Conservation (phyloP, 35 echinoderm and acorn worm genomes). For the Anneissia japonica region DNA sequence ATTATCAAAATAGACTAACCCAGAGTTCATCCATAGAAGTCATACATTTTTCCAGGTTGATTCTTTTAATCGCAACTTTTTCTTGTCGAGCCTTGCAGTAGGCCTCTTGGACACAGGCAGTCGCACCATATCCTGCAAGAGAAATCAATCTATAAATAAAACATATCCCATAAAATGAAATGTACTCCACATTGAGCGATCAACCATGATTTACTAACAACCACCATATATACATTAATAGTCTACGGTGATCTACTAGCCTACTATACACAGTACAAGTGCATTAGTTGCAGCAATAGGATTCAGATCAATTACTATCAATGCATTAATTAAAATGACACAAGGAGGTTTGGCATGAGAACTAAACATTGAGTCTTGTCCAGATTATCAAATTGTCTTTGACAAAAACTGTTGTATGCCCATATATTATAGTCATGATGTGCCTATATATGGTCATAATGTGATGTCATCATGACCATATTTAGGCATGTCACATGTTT, state of each 20-base stretch:
- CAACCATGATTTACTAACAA: background rate
- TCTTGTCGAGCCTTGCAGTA: constrained; percentile 71
- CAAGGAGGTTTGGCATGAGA: too few species aligned
- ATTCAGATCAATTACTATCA: too few species aligned
- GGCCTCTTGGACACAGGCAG: constrained; percentile 73
- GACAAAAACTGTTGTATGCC: too few species aligned
- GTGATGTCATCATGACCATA: too few species aligned
- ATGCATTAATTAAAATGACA: too few species aligned
- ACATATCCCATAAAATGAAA: background rate
- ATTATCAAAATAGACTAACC: too few species aligned
- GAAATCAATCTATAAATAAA: background rate
- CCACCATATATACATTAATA: background rate
- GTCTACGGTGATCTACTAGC: background rate
- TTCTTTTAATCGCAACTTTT: constrained; percentile 87
- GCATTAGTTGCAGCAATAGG: background rate
- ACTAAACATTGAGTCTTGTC: too few species aligned
- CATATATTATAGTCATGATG: too few species aligned
- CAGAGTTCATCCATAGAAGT: constrained; percentile 94
- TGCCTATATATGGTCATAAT: too few species aligned
- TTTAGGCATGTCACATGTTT: too few species aligned
- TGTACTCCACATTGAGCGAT: background rate
- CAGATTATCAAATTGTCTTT: too few species aligned
- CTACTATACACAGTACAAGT: background rate
- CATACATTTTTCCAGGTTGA: constrained; percentile 87
- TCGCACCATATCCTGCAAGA: constrained; percentile 82